A percentile compares a stretch with the other conserved stretches of the same genome.
Evolutionary conservation across 1,140 invertebrate genomes (phyloP).

Genomic region (Lithobius niger): DNA sequence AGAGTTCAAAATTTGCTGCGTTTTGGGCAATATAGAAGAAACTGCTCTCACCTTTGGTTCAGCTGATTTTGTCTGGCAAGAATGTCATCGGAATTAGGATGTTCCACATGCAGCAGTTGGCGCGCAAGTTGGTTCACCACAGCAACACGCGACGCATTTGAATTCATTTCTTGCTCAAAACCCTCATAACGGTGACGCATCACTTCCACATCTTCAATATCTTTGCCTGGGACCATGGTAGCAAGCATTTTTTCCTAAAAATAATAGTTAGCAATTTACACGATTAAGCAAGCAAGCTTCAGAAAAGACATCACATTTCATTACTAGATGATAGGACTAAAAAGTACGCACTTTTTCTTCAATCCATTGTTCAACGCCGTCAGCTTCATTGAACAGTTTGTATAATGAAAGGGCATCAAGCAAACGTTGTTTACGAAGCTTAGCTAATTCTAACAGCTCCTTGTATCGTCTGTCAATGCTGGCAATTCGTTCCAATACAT

Average conservation of each 20-base stretch:
- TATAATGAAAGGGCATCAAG: slow-evolving; percentile 93
- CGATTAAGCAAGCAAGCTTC: background rate
- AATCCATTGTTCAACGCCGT: slow-evolving; percentile 98
- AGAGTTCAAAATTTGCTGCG: background rate
- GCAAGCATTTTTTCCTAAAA: slow-evolving; percentile 80
- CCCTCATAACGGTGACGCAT: slow-evolving; percentile 99
- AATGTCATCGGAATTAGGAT: slow-evolving; percentile 94
- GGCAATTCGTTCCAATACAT: slow-evolving; percentile 67
- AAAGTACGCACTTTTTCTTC: slow-evolving; percentile 61
- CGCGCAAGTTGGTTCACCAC: slow-evolving; percentile 94
- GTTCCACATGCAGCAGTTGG: slow-evolving; percentile 87
- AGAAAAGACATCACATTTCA: background rate
- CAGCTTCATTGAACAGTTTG: slow-evolving; percentile 95
- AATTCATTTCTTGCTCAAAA: slow-evolving; percentile 99
- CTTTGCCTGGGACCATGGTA: slow-evolving; percentile 86
- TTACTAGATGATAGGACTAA: background rate
- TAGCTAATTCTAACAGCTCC: slow-evolving; percentile 89
- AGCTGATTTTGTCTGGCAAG: slow-evolving; percentile 71
- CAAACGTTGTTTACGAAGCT: slow-evolving; percentile 85
- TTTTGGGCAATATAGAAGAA: slow-evolving; percentile 6
- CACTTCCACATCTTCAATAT: slow-evolving; percentile 99
- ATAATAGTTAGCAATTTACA: background rate
- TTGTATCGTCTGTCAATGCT: slow-evolving; percentile 93
- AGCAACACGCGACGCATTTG: slow-evolving; percentile 88
- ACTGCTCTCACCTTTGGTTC: slow-evolving; percentile 29